These are phyloP conservation scores for Anorthoa munda DNA, from an alignment of 2,888 invertebrate species.

Conservation along the genomic window DNA sequence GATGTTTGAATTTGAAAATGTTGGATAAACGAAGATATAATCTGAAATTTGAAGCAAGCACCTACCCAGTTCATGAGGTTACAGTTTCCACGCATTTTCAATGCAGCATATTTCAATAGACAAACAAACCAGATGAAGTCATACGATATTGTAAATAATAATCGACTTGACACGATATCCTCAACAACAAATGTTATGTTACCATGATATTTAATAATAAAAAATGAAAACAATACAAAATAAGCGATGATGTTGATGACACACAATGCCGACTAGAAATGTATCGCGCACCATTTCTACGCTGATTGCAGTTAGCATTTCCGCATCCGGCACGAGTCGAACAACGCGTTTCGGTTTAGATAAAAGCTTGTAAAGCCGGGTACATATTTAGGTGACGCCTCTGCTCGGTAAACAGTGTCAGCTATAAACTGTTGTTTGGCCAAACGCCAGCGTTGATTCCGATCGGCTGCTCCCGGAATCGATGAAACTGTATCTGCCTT, in stretches of 20 bases:
- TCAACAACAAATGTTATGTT: constrained; percentile 35
- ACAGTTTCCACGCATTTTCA: not conserved
- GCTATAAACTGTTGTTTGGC: constrained; percentile 83
- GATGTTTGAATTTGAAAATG: constrained; percentile 40
- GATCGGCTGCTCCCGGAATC: constrained; percentile 71
- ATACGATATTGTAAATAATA: constrained; percentile 2
- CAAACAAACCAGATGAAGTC: not conserved
- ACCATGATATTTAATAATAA: constrained; percentile 38
- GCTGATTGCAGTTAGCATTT: constrained; percentile 73
- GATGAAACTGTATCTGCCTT: constrained; percentile 62
- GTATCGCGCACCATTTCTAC: constrained; percentile 70
- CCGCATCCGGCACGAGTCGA: constrained; percentile 72
- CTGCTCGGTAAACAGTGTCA: constrained; percentile 77
- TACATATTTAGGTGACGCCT: constrained; percentile 76
- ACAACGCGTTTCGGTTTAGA: constrained; percentile 66
- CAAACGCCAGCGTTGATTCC: constrained; percentile 76
- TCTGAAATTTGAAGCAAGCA: constrained; percentile 1
- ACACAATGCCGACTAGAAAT: constrained; percentile 54
- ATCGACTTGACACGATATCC: constrained; percentile 7
- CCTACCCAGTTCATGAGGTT: not conserved
- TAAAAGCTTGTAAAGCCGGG: constrained; percentile 72
- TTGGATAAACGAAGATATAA: not conserved
- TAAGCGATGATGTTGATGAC: constrained; percentile 26
- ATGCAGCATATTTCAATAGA: too few relatives aligned
- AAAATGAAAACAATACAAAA: constrained; percentile 38